These are phyloP conservation scores for Tragopan temminckii DNA, from an alignment of 2,797 vertebrate species.

Conservation along the genomic window DNA sequence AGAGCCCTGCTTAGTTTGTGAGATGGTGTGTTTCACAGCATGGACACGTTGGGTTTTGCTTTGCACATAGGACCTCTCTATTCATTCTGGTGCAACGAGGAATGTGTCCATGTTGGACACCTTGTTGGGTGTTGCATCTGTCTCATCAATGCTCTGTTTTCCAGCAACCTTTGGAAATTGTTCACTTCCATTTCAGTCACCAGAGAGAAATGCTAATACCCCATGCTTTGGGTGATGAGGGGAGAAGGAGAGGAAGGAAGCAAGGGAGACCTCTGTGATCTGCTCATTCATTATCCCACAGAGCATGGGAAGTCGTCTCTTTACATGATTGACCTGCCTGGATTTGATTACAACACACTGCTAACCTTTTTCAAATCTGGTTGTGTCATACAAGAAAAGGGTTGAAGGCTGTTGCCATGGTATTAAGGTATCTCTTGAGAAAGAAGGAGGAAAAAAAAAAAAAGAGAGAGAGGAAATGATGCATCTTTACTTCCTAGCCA, in stretches of 20 bases:
- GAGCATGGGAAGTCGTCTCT: slow-evolving; percentile 68
- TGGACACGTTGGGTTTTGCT: not conserved
- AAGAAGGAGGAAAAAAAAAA: not conserved
- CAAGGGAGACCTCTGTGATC: slow-evolving; percentile 25
- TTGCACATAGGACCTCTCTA: not conserved
- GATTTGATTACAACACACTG: slow-evolving; percentile 73
- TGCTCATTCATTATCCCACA: slow-evolving; percentile 58
- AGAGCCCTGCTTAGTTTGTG: not conserved
- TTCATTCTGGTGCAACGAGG: not conserved
- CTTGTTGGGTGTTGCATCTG: not conserved
- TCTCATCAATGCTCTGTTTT: not conserved
- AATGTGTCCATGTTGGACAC: not conserved
- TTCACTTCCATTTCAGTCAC: slow-evolving; percentile 31
- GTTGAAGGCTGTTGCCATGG: slow-evolving; percentile 81
- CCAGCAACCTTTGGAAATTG: slow-evolving; percentile 19
- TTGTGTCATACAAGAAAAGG: slow-evolving; percentile 74
- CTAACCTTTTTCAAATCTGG: slow-evolving; percentile 75
- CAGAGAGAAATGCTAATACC: slow-evolving; percentile 44
- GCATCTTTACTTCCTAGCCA: slow-evolving; percentile 70
- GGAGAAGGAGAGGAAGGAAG: slow-evolving; percentile 20
- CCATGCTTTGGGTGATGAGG: slow-evolving; percentile 21
- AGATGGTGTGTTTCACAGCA: not conserved
- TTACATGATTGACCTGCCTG: slow-evolving; percentile 73
- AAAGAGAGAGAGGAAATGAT: slow-evolving; percentile 53
- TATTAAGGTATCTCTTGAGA: slow-evolving; percentile 74